Evolutionary conservation across 2,888 invertebrate genomes (phyloP), one percentile per base, ranked within the genome.

Genomic region (Plemyria rubiginata): DNA sequence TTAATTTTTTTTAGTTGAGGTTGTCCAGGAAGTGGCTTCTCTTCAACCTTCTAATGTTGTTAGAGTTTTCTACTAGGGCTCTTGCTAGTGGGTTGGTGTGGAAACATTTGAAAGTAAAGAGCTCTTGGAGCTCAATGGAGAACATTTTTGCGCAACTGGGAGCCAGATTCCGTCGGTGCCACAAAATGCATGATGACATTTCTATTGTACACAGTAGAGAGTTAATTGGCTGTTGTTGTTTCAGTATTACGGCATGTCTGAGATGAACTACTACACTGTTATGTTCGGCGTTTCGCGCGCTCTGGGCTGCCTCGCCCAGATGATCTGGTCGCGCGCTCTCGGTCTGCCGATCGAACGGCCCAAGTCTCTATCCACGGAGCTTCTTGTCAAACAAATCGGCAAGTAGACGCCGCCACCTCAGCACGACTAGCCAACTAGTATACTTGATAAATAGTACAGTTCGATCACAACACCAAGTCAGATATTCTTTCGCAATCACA

Each of bases 241-340:
- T 0, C 94, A 97, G 96, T 96, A 97, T 95, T 98, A 97, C 86
- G 97, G 97, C 63, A 94, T 98, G 93, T 97, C 95, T 79, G 98
- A 98, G 93, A 98, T 97, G 97, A 96, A 95, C 92, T 98, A 97
- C 94, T 98, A 98, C 94, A 98, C 98, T 16, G 98, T 98, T 38
- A 94, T 98, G 87, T 98, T 98, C 88, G 98, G 98, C 66, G 97
- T 98, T 56, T 97, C 97, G 0, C 95, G 98, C 79, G 97, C 98
- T 0, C 94, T 98, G 45, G 98, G 98, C 61, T 96, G 96, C 60
- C 90, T 97, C 76, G 95, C 98, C 0, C 97, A 97, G 65, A 91
- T 97, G 69, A 94, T 98, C 70, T 98, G 98, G 98, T 96, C 96
- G 73, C 94, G 98, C 68, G 97, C 97, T 43, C 94, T 98, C 67